These are phyloP conservation scores for Ardeotis arabs DNA, from an alignment of 2,113 vertebrate genomes.

Conservation along the genomic window DNA sequence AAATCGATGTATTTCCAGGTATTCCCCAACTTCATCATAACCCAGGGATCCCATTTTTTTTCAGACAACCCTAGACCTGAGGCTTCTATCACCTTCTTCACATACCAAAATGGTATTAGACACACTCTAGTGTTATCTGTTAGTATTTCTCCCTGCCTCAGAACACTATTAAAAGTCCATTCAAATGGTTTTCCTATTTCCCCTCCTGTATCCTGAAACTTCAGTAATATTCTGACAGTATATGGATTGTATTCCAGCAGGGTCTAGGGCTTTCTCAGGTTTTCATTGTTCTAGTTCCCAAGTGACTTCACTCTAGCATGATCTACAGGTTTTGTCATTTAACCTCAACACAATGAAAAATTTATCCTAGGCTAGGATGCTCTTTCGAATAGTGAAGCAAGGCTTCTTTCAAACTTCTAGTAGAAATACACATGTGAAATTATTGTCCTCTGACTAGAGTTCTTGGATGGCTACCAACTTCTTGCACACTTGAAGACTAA, in stretches of 20 bases:
- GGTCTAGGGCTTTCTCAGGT: neutral
- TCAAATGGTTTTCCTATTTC: neutral
- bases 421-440: neutral
- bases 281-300: neutral
- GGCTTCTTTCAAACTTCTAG: neutral
- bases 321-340: slow-evolving; percentile 30
- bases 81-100: neutral
- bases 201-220: neutral
- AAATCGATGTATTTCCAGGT: neutral
- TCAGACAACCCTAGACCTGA: neutral
- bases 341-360: slow-evolving; percentile 26
- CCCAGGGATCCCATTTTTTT: neutral
- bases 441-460: neutral
- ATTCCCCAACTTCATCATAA: neutral
- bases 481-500: neutral
- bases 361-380: neutral
- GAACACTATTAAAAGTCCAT: neutral
- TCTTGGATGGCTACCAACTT: neutral
- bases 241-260: neutral
- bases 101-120: neutral
- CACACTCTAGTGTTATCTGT: neutral
- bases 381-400: neutral
- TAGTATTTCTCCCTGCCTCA: neutral
- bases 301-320: neutral
- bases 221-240: neutral